Base-by-base conservation (phyloP, 1,140 invertebrate species). In the Anoplolepis gracilipes region DNA sequence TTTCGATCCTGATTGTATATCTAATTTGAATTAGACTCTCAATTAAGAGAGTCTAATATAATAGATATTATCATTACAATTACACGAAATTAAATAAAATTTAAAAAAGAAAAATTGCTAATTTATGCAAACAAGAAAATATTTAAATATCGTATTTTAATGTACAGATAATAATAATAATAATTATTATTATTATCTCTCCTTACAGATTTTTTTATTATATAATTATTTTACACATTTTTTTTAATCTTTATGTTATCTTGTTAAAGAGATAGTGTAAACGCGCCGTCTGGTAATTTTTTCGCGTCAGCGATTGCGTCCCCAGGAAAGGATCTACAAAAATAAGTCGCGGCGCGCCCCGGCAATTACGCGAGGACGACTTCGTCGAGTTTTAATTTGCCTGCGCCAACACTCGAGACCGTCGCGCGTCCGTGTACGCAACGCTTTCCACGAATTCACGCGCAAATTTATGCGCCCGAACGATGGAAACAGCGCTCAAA, bases 381-480 rank as follows among this genome's bases (percentile, higher is more conserved):
- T 85, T 88, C 75, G 86, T 70, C 79, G 88, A 88, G 70, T 90
- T 90, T 90, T 90, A 90, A 90, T 90, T 90, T 84, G 86, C 87
- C 67, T 57, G 76, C 72, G 49, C 82, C 16, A 55, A 49, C 64
- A 42, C 87, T 85, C 75, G 46, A 62, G 49, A 73, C 77, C 77
- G 67, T 46, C 69, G 73, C 64, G 82, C 57, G 25, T 69, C 22
- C 36, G 67, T 69, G 59, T 33, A 28, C 36, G 67, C 39, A n/a
- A 64, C 42, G 19, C 55, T 86, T 89, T 89, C 88, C 77, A 61
- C 77, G 87, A 89, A 89, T 88, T 78, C 67, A 36, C 77, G 85
- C 84, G 85, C 78, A 86, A 89, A 89, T 89, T 89, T 89, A 89
- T 88, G 73, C 87, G 72, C 39, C 61, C 84, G 46, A 85, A 86